Evolutionary conservation across 2,888 invertebrate genomes (phyloP).

Genomic region (Andrena marginata): DNA sequence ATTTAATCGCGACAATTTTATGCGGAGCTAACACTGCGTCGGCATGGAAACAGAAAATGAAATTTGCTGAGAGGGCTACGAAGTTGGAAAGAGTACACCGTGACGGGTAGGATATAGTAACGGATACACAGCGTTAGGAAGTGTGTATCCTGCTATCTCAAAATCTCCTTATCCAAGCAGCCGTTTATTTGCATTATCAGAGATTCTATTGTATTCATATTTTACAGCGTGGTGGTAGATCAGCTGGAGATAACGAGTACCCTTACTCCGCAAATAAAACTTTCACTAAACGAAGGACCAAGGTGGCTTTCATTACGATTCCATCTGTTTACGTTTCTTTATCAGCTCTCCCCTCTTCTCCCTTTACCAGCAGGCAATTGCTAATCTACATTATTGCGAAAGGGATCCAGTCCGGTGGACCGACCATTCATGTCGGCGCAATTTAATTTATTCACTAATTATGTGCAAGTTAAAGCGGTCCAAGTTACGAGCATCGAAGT

Average conservation of each 20-base stretch:
- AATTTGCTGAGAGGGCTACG: background rate
- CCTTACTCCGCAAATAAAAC: background rate
- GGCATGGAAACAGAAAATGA: background rate
- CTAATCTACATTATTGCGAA: slow-evolving; percentile 2
- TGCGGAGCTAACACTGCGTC: background rate
- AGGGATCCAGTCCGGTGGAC: background rate
- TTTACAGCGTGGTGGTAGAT: background rate
- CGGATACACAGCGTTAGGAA: no score
- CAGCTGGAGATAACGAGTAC: no score
- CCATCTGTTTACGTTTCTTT: background rate
- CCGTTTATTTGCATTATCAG: no score
- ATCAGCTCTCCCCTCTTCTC: background rate
- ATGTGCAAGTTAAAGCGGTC: no score
- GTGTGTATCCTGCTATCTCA: no score
- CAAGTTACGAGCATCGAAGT: no score
- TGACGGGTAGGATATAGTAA: no score
- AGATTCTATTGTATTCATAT: background rate
- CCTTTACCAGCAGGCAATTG: background rate
- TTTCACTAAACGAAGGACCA: background rate
- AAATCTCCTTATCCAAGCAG: no score
- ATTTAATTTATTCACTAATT: no score
- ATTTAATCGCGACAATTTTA: no score
- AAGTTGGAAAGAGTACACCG: background rate
- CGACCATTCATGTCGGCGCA: no score
- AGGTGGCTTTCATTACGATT: background rate